Conservation (phyloP, 2,888 invertebrate genomes). For the Choristoneura rosaceana region DNA sequence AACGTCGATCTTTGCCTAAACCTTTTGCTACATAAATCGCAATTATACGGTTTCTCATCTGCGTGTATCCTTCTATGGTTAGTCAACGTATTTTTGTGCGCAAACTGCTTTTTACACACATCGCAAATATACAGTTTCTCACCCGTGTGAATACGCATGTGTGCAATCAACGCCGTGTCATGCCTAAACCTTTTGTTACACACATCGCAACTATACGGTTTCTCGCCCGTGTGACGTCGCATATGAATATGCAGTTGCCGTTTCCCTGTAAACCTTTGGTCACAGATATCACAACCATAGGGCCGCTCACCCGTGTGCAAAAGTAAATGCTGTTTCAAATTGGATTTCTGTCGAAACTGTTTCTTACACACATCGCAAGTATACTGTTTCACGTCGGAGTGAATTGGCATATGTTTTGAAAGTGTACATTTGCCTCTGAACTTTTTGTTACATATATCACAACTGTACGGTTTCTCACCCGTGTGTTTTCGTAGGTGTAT, state of each 20-base stretch:
- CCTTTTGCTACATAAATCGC: no score
- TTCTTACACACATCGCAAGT: background rate
- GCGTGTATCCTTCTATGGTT: no score
- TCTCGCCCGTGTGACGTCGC: no score
- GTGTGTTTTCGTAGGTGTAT: background rate
- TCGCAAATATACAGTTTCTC: conserved; percentile 2
- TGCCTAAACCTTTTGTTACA: background rate
- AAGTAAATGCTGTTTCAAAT: background rate
- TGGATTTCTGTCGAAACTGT: background rate
- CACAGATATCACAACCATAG: background rate
- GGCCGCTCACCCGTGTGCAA: background rate
- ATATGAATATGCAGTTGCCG: no score
- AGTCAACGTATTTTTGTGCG: background rate
- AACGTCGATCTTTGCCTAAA: no score
- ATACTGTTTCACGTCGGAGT: background rate
- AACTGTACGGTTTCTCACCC: background rate
- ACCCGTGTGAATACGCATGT: background rate
- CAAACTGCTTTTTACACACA: background rate
- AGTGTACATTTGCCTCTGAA: background rate
- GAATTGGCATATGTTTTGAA: background rate
- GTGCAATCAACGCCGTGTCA: background rate
- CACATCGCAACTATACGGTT: no score
- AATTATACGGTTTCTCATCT: no score
- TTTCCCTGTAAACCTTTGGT: no score
- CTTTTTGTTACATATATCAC: background rate